phyloP scores from a whole-genome alignment of 2,888 invertebrate genomes.

The Pasiphila rectangulata region DNA sequence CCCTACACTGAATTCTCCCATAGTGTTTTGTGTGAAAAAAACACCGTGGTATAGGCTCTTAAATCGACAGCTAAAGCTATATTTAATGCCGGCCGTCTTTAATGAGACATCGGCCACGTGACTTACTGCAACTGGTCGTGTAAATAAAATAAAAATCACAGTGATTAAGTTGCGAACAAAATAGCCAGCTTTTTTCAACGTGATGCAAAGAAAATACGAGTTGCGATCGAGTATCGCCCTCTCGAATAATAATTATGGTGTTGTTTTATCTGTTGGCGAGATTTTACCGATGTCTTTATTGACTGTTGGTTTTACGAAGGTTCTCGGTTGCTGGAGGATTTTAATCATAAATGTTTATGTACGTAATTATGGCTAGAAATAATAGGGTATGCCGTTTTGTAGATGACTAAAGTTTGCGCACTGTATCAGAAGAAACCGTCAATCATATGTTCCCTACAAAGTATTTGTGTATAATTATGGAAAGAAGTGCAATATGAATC shows the following conservation, averaged over 20 bases:
- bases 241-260: constrained; percentile 63
- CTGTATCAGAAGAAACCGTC: constrained; percentile 4
- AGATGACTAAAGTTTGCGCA: background rate
- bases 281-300: constrained; percentile 67
- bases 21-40: background rate
- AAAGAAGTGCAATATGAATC: too few species aligned
- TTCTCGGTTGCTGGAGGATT: constrained; percentile 20
- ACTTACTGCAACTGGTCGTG: constrained; percentile 40
- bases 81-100: constrained; percentile 47
- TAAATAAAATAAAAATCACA: constrained; percentile 42
- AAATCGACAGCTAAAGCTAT: constrained; percentile 37
- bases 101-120: constrained; percentile 55
- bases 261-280: constrained; percentile 57
- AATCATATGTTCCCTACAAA: constrained; percentile 4
- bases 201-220: constrained; percentile 45
- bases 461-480: too few species aligned
- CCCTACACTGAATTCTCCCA: too few species aligned
- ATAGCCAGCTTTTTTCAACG: constrained; percentile 43
- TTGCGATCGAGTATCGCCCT: constrained; percentile 52
- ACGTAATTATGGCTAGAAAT: constrained; percentile 19
- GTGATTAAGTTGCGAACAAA: constrained; percentile 50
- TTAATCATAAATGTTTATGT: constrained; percentile 19
- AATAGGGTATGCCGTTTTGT: background rate
- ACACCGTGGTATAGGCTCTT: background rate
- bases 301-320: constrained; percentile 41